Base-by-base conservation (phyloP, 1,140 invertebrate species). In the Zaprionus taronus region DNA sequence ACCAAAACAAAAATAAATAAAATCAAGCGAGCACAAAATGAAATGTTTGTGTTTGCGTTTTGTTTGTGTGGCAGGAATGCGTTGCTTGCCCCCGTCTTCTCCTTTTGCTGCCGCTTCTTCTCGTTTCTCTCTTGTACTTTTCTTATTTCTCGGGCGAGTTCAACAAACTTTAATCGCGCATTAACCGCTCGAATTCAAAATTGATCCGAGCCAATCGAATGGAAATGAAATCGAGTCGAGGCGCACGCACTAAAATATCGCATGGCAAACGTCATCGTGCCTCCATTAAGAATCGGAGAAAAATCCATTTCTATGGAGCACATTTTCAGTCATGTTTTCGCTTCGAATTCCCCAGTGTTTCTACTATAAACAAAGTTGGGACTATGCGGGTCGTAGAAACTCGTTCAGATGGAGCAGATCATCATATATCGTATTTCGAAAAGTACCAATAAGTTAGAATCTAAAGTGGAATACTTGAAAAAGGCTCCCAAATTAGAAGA, bases 81-180 rank as follows among this genome's bases (percentile, higher is more conserved):
- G 70, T 66, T 69, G 51, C 63, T 34, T 26, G n/a, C 26, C 26
- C n/a, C 20, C 36, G 11, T 14, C 6, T 56, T 20, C 36, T 22
- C 49, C 6, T 51, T 24, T 9, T 57, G 72, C 72, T 72, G 70
- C 34, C 28, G 57, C 53, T n/a, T 9, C 44, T 49, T 44, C 53
- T 7, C 17, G 28, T 15, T 9, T 31, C 15, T 73, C 67, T 81
- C 74, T 57, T 34, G 31, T 34, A 34, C 47, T 69, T 20, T 67
- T 74, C 31, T 31, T 17, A 47, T 55, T 71, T 61, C 7, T 41
- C 49, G 65, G 20, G 6, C 36, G 65, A 36, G 84, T 89, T 89
- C 85, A 89, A 89, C 41, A 84, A 89, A 89, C 84, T 80, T 65
- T 72, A 87, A 83, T 79, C 73, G 77, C 65, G 41, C 74, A 75